Conservation (phyloP, 2,797 vertebrate genomes). For the Discoglossus pictus region DNA sequence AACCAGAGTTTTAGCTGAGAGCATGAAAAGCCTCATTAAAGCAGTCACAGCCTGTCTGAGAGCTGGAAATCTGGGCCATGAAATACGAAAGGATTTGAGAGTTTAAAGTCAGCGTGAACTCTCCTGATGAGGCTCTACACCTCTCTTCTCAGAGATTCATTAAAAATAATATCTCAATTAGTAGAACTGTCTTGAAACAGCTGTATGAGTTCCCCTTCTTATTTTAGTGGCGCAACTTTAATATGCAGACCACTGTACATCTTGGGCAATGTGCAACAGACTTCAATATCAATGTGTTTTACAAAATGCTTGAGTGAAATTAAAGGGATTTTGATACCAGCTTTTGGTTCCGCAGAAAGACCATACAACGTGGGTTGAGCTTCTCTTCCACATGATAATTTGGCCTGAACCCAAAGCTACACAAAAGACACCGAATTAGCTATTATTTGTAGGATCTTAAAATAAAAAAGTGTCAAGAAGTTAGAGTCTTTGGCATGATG, state of each 20-base stretch:
- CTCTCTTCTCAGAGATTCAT: slow-evolving; percentile 12
- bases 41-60: background rate
- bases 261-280: slow-evolving; percentile 62
- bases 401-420: no score
- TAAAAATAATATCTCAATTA: slow-evolving; percentile 47
- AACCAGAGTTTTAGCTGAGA: slow-evolving; percentile 15
- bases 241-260: slow-evolving; percentile 60
- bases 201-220: slow-evolving; percentile 11
- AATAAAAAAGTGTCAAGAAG: no score
- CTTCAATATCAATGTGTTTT: slow-evolving; percentile 63
- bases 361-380: background rate
- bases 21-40: slow-evolving; percentile 43
- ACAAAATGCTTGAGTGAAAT: slow-evolving; percentile 58
- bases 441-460: no score
- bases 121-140: slow-evolving; percentile 22
- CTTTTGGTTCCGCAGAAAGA: no score
- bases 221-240: slow-evolving; percentile 47
- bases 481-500: no score
- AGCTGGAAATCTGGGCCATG: slow-evolving; percentile 25
- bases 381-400: no score
- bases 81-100: slow-evolving; percentile 39
- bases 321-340: slow-evolving; percentile 14
- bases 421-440: no score
- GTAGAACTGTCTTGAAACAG: slow-evolving; percentile 16
- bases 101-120: slow-evolving; percentile 40